These are phyloP conservation scores for Fopius arisanus DNA, from an alignment of 1,140 invertebrate genomes.

Conservation along the genomic window DNA sequence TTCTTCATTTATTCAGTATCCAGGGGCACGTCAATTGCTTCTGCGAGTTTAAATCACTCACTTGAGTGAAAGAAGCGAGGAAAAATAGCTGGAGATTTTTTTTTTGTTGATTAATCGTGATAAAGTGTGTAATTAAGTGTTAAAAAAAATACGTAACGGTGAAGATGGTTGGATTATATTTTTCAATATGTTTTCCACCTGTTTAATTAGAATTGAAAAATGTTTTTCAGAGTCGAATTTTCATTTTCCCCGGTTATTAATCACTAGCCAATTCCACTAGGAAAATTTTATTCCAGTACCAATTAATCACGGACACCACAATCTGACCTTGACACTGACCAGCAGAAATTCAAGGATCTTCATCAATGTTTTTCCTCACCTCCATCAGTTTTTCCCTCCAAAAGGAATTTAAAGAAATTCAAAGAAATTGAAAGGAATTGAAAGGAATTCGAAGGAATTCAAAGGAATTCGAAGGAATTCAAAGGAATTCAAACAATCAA, in stretches of 20 bases:
- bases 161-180: not conserved
- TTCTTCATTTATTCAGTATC: not conserved
- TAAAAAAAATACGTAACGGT: not conserved
- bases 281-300: not conserved
- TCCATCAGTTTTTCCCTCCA: not conserved
- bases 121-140: not conserved
- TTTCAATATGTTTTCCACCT: not conserved
- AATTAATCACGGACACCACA: slow-evolving; percentile 9
- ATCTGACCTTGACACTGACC: not conserved
- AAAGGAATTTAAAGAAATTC: not conserved
- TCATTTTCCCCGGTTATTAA: too few relatives aligned
- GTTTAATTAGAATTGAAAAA: not conserved
- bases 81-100: not conserved
- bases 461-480: too few relatives aligned
- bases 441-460: too few relatives aligned
- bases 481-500: too few relatives aligned
- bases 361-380: not conserved
- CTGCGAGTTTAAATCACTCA: not conserved
- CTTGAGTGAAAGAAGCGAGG: not conserved
- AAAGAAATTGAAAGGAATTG: too few relatives aligned
- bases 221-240: not conserved
- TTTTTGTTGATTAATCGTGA: not conserved
- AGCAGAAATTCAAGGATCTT: not conserved
- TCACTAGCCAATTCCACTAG: too few relatives aligned
- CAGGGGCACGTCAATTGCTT: not conserved